Evolutionary conservation across 1,140 invertebrate species (phyloP).

Genomic region (Achatina immaculata): DNA sequence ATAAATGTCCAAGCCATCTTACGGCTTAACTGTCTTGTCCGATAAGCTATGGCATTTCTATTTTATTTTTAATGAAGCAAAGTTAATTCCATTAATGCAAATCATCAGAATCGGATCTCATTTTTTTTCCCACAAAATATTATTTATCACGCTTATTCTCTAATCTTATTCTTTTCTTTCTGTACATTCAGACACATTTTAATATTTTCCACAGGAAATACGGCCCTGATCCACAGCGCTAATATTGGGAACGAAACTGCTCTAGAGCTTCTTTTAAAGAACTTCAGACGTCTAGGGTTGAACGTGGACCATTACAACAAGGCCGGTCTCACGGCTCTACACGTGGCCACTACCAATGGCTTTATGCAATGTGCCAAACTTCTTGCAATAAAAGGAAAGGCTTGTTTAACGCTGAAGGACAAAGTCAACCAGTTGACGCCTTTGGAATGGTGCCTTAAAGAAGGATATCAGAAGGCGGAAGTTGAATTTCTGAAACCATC

Average conservation of each 20-base stretch:
- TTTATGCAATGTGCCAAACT: slow-evolving; percentile 63
- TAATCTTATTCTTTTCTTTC: no score
- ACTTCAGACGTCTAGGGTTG: slow-evolving; percentile 64
- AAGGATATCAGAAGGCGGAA: slow-evolving; percentile 45
- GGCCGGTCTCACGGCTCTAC: slow-evolving; percentile 62
- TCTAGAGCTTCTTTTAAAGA: slow-evolving; percentile 59
- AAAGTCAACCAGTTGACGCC: slow-evolving; percentile 50
- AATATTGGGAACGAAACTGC: slow-evolving; percentile 67
- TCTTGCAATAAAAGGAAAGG: slow-evolving; percentile 60
- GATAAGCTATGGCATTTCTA: no score
- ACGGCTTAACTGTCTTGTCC: no score
- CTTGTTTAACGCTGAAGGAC: slow-evolving; percentile 53
- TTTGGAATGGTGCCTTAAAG: slow-evolving; percentile 48
- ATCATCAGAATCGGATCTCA: no score
- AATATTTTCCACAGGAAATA: slow-evolving; percentile 76
- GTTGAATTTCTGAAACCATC: slow-evolving; percentile 41
- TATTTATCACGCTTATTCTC: no score
- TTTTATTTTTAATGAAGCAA: no score
- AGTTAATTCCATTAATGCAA: no score
- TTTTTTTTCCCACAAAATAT: no score
- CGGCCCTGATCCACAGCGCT: slow-evolving; percentile 63
- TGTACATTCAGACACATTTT: no score
- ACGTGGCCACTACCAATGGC: slow-evolving; percentile 61
- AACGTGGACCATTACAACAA: slow-evolving; percentile 64
- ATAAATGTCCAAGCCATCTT: no score